phyloP scores from a whole-genome alignment of 2,797 vertebrate species.

The Sarcoramphus papa region DNA sequence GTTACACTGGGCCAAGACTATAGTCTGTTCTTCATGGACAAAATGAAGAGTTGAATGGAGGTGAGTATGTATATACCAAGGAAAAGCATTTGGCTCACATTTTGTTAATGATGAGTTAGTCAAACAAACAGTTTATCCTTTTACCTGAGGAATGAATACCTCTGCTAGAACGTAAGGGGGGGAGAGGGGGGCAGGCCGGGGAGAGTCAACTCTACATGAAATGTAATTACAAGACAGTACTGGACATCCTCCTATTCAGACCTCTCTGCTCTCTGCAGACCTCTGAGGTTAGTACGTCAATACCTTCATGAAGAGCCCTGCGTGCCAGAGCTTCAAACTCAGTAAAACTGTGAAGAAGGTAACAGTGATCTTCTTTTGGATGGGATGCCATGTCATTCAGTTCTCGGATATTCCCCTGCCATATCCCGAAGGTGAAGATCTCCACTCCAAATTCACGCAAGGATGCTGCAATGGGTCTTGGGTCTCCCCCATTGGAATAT shows the following conservation, averaged over 20 bases:
- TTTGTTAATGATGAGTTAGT: background rate
- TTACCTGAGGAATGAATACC: background rate
- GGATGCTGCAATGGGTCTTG: constrained; percentile 87
- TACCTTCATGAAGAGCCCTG: constrained; percentile 94
- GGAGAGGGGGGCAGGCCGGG: too few relatives aligned
- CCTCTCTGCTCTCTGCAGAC: background rate
- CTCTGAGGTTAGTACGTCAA: background rate
- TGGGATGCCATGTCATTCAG: constrained; percentile 96
- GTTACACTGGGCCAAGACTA: background rate
- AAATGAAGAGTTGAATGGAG: background rate
- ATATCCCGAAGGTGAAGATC: constrained; percentile 97
- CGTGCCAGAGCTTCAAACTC: constrained; percentile 97
- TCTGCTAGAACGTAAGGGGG: background rate
- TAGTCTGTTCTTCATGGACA: background rate
- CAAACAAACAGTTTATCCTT: background rate
- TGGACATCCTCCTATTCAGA: background rate
- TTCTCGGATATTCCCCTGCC: constrained; percentile 96
- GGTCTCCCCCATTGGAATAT: constrained; percentile 96
- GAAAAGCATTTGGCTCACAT: background rate
- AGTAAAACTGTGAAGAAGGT: constrained; percentile 92
- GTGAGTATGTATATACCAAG: background rate
- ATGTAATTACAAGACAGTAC: background rate
- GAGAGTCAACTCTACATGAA: background rate
- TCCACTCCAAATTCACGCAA: constrained; percentile 91
- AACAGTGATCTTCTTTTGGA: constrained; percentile 96